A percentile compares a stretch with the other conserved stretches of the same genome.
Evolutionary conservation across 1,140 invertebrate genomes (phyloP).

Genomic region (Calliopsis andreniformis): DNA sequence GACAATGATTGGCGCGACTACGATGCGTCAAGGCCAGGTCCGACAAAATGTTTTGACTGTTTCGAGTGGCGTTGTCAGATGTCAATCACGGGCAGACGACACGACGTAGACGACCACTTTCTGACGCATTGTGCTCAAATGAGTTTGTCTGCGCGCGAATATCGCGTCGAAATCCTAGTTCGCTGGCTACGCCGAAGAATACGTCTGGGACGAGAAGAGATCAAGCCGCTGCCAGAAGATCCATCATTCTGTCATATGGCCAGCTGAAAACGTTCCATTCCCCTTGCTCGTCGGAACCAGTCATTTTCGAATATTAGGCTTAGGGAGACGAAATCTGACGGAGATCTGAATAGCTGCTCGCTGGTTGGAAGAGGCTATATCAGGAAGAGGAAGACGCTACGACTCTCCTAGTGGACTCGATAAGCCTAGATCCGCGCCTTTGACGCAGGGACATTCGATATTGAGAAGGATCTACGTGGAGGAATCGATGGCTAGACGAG

Average conservation of each 20-base stretch:
- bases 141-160: conserved; percentile 47
- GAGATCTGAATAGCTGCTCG: conserved; percentile 11
- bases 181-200: conserved; percentile 34
- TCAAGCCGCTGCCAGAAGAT: neutral
- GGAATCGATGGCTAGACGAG: neutral
- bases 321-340: conserved; percentile 37
- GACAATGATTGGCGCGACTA: conserved; percentile 64
- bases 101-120: conserved; percentile 69
- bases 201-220: conserved; percentile 23
- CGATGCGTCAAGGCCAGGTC: conserved; percentile 70
- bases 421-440: neutral
- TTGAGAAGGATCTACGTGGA: neutral
- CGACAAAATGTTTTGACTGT: conserved; percentile 72
- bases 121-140: conserved; percentile 61
- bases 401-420: neutral
- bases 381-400: neutral
- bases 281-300: neutral
- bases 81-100: conserved; percentile 70
- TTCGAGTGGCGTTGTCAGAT: conserved; percentile 68
- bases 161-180: conserved; percentile 57
- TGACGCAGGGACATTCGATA: neutral
- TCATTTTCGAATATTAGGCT: conserved; percentile 37
- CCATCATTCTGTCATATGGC: conserved; percentile 13
- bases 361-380: neutral
- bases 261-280: neutral